phyloP scores from a whole-genome alignment of 2,888 invertebrate species.

The Stenurella melanura region DNA sequence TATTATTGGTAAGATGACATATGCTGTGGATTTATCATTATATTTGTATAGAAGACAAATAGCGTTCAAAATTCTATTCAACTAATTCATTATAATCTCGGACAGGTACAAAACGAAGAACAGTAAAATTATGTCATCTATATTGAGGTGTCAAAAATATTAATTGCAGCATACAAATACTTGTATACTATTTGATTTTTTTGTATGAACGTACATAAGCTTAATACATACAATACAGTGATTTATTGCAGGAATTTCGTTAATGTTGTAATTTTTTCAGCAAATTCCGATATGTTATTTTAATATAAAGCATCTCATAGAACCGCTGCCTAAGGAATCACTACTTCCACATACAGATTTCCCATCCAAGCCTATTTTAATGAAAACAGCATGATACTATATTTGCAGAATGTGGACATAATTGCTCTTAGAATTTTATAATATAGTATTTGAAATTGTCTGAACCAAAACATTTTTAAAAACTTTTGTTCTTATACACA shows the following conservation, averaged over 20 bases:
- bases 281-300: no score
- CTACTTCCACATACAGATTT: no score
- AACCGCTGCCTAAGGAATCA: no score
- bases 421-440: no score
- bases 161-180: constrained; percentile 19
- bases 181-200: not conserved
- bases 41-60: constrained; percentile 47
- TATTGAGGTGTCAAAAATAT: constrained; percentile 31
- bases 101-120: constrained; percentile 33
- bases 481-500: no score
- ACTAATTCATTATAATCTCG: constrained; percentile 19
- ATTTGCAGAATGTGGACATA: no score
- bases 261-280: no score
- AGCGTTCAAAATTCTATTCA: constrained; percentile 39
- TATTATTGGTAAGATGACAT: constrained; percentile 27
- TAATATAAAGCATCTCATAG: no score
- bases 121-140: constrained; percentile 26
- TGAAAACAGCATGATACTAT: no score
- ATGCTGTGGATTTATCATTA: constrained; percentile 33
- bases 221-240: not conserved
- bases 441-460: no score
- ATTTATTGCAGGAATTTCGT: not conserved
- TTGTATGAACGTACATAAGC: not conserved
- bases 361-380: no score
- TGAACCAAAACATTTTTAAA: no score